Evolutionary conservation across 2,113 vertebrate species (phyloP).

Genomic region (Phalacrocorax brasilianus): DNA sequence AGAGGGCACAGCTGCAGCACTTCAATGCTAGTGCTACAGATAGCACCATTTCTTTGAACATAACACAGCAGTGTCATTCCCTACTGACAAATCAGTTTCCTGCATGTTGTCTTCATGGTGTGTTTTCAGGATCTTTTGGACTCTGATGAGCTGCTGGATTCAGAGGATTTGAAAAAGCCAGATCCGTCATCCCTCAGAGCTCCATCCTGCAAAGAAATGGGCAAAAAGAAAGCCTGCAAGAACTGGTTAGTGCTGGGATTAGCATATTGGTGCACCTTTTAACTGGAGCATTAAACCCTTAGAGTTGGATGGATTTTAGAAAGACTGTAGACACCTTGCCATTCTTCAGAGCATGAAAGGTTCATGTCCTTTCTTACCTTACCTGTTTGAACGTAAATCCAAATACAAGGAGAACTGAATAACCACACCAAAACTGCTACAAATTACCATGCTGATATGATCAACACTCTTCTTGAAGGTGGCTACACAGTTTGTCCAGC

Average conservation of each 20-base stretch:
- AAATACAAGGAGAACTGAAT: neutral
- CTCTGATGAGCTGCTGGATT: constrained; percentile 90
- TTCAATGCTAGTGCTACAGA: neutral
- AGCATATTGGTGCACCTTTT: rapidly evolving
- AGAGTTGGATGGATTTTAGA: neutral
- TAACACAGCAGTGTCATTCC: neutral
- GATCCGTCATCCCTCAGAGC: constrained; percentile 85
- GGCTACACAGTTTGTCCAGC: neutral
- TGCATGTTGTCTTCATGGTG: neutral
- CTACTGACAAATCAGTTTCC: neutral
- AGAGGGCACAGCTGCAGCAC: neutral
- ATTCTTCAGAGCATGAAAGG: neutral
- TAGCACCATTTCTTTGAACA: neutral
- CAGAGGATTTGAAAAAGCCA: constrained; percentile 92
- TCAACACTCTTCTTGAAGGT: neutral
- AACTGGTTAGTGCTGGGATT: constrained; percentile 83
- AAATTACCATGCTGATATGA: rapidly evolving
- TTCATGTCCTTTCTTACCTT: neutral
- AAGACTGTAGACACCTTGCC: neutral
- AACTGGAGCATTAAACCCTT: neutral
- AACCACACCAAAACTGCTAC: neutral
- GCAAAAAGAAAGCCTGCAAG: constrained; percentile 93
- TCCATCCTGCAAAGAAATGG: constrained; percentile 80
- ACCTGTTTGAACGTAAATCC: neutral
- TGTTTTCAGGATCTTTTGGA: constrained; percentile 87